Base-by-base conservation (phyloP, 1,140 invertebrate genomes). In the Radopholus similis region DNA sequence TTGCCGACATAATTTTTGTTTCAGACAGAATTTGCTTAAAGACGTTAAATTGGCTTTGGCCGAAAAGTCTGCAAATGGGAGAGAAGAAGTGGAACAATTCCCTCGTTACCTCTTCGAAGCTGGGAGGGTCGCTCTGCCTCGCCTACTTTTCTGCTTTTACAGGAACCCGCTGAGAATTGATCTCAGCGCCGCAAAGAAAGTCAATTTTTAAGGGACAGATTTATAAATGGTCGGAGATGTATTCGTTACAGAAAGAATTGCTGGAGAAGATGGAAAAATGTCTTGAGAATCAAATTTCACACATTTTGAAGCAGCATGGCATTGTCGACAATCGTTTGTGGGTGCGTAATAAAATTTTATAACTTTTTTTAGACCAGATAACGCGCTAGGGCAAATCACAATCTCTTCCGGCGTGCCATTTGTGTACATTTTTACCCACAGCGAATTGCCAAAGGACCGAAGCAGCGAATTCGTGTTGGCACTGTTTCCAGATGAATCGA, bases 241-340 rank as follows among this genome's bases (percentile, higher is more conserved):
- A n/a, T 9, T 32, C n/a, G 35, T 47, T 68, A 26, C 28, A 68
- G 66, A 68, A 68, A 18, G 66, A 68, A 69, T 49, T 68, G n/a
- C 21, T 68, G 26, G 66, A 68, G 28, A 68, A 68, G 34, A 69
- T 68, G 64, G 66, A 68, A 55, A 68, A 68, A 28, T 37, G 66
- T 40, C 23, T 68, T 2, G 66, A 68, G 35, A 42, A 28, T 4
- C 66, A 68, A 44, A 28, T 68, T 32, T 37, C 57, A 37, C 34
- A 51, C 44, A 35, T 68, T 23, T 32, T 68, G n/a, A 64, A 55
- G 66, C 66, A 68, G 21, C 66, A 68, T n/a, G 26, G 63, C 35
- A 68, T 68, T 32, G 49, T 68, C 2, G 66, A 68, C 26, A 66
- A 63, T n/a, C 37, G 54, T 30, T 59, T 6, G 37, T 54, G 35